Percentiles rank a stretch among this genome's conserved stretches.
These are phyloP conservation scores for Probaryconus sp. DNA, from an alignment of 1,140 invertebrate genomes.

Conservation along the genomic window DNA sequence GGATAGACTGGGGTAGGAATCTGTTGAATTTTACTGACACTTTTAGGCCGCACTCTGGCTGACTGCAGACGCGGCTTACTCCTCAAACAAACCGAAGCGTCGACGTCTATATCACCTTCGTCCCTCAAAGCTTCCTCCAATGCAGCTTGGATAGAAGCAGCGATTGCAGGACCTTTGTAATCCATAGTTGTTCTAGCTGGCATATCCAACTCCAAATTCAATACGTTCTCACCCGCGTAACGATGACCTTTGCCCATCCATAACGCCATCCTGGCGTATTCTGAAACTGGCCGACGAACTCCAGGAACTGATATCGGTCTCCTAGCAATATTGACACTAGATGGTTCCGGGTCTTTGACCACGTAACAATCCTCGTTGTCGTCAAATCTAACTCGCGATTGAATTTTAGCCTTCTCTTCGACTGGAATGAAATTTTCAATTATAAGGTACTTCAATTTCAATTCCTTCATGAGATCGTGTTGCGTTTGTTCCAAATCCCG, in stretches of 20 bases:
- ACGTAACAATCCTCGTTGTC: slow-evolving; percentile 93
- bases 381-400: slow-evolving; percentile 88
- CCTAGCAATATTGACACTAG: slow-evolving; percentile 74
- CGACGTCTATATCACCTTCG: slow-evolving; percentile 86
- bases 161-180: slow-evolving; percentile 85
- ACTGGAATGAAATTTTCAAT: slow-evolving; percentile 98
- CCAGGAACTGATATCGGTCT: slow-evolving; percentile 83
- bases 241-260: slow-evolving; percentile 80
- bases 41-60: slow-evolving; percentile 69
- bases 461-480: slow-evolving; percentile 85
- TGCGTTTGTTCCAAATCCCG: slow-evolving; percentile 89
- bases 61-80: slow-evolving; percentile 69
- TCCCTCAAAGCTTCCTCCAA: slow-evolving; percentile 85
- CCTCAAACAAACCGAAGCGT: slow-evolving; percentile 77
- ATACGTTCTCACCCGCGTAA: slow-evolving; percentile 88
- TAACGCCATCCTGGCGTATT: slow-evolving; percentile 83
- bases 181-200: slow-evolving; percentile 88
- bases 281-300: slow-evolving; percentile 84
- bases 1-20: slow-evolving; percentile 77
- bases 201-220: slow-evolving; percentile 89
- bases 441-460: slow-evolving; percentile 90
- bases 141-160: slow-evolving; percentile 85
- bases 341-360: slow-evolving; percentile 72
- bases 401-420: slow-evolving; percentile 92
- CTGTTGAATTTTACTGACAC: slow-evolving; percentile 69